Evolutionary conservation across 2,888 invertebrate genomes (phyloP).

Genomic region (Leucoma salicis): DNA sequence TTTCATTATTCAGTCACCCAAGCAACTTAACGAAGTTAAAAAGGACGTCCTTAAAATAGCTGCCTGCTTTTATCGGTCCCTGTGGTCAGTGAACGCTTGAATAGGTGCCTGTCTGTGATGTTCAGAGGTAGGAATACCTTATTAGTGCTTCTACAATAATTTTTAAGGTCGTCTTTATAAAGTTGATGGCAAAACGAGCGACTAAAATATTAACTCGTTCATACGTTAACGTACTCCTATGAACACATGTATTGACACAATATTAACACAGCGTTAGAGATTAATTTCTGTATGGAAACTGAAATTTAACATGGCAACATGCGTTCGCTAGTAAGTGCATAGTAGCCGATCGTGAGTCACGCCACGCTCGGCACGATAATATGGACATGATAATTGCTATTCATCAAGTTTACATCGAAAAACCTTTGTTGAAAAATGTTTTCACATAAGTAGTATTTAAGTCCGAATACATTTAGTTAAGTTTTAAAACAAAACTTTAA

Average conservation of each 20-base stretch:
- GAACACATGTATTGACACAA: conserved; percentile 40
- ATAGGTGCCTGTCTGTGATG: conserved; percentile 5
- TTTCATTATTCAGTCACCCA: no score
- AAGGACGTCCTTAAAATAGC: conserved; percentile 14
- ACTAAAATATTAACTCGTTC: conserved; percentile 28
- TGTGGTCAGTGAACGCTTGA: conserved; percentile 20
- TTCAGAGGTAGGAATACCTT: conserved; percentile 13
- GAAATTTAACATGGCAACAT: conserved; percentile 25
- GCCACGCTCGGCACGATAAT: conserved; percentile 40
- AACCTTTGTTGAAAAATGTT: conserved; percentile 11
- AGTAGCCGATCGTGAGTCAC: conserved; percentile 63
- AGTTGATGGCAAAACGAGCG: conserved; percentile 6
- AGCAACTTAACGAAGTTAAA: conserved; percentile 10
- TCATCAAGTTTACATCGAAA: conserved; percentile 35
- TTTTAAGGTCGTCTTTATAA: conserved; percentile 27
- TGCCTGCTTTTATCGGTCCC: conserved; percentile 19
- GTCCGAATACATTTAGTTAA: no score
- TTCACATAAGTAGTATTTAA: no score
- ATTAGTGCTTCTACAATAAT: conserved; percentile 23
- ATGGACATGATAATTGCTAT: conserved; percentile 62
- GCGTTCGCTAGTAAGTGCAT: conserved; percentile 27
- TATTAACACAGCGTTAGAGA: conserved; percentile 40
- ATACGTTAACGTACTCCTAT: conserved; percentile 28
- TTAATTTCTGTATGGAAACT: conserved; percentile 39
- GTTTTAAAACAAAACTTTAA: no score